These are phyloP conservation scores for Eustalomyia histrio DNA, from an alignment of 2,888 invertebrate species.

Conservation along the genomic window DNA sequence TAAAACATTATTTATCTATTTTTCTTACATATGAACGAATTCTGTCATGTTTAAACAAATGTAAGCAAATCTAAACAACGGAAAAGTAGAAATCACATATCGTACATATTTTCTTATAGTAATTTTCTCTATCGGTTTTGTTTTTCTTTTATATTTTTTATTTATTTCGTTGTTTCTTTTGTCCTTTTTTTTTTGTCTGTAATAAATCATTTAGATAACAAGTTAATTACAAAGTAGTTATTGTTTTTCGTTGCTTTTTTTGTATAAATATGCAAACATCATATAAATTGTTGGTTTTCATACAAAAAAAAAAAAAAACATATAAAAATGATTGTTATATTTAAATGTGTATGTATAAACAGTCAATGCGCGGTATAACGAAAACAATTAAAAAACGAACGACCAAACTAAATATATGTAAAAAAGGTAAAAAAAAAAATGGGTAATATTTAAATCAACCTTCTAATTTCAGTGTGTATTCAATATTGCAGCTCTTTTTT, in stretches of 20 bases:
- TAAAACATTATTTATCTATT: constrained; percentile 7
- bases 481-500: too few species aligned
- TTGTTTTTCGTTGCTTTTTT: constrained; percentile 2
- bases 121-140: constrained; percentile 6
- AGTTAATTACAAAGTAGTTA: constrained; percentile 47
- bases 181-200: not conserved
- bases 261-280: constrained; percentile 7
- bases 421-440: too few species aligned
- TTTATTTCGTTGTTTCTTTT: not conserved
- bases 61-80: not conserved
- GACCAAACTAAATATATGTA: too few species aligned
- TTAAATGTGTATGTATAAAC: not conserved
- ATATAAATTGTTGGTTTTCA: not conserved
- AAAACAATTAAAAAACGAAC: too few species aligned
- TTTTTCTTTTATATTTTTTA: not conserved
- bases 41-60: not conserved
- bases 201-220: constrained; percentile 58
- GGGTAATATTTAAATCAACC: too few species aligned
- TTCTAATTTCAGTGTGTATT: too few species aligned
- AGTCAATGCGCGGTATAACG: too few species aligned
- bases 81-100: constrained; percentile 30
- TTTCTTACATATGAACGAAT: constrained; percentile 7
- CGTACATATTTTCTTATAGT: constrained; percentile 12
- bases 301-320: not conserved
- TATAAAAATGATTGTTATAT: not conserved